Conservation (phyloP, 2,797 vertebrate species). For the Toxotes lorentzi region DNA sequence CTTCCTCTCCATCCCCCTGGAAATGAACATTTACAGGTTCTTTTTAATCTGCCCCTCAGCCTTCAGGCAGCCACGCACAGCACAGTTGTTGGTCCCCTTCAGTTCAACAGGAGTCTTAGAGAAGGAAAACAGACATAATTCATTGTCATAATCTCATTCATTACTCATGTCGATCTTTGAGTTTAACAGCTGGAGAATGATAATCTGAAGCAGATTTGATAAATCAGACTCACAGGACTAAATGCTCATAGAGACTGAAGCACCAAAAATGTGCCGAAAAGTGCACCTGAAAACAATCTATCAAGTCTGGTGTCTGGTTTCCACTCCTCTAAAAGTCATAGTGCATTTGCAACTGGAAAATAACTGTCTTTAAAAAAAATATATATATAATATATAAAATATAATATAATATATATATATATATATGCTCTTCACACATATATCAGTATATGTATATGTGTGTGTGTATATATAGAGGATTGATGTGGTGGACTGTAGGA, state of each 20-base stretch:
- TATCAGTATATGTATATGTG: too few relatives aligned
- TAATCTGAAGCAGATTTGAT: conserved; percentile 48
- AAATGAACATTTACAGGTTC: conserved; percentile 34
- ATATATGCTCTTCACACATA: too few relatives aligned
- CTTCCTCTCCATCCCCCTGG: conserved; percentile 22
- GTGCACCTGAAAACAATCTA: conserved; percentile 61
- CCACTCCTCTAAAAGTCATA: conserved; percentile 14
- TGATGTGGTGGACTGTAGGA: background rate
- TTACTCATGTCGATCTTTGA: conserved; percentile 38
- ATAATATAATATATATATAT: too few relatives aligned
- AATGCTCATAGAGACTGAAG: conserved; percentile 18
- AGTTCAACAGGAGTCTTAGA: conserved; percentile 23
- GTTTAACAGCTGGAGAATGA: conserved; percentile 53
- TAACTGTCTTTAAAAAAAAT: too few relatives aligned
- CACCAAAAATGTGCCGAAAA: conserved; percentile 17
- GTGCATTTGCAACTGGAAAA: conserved; percentile 32
- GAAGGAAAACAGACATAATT: conserved; percentile 42
- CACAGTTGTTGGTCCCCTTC: conserved; percentile 21
- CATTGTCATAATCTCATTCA: conserved; percentile 37
- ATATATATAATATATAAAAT: too few relatives aligned
- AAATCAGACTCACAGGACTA: conserved; percentile 39
- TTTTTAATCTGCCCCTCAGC: conserved; percentile 39
- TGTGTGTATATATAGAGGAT: too few relatives aligned
- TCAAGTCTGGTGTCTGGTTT: conserved; percentile 43
- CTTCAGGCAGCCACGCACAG: conserved; percentile 19